Evolutionary conservation across 1,140 invertebrate species (phyloP).

Genomic region (Parasteatoda tepidariorum): DNA sequence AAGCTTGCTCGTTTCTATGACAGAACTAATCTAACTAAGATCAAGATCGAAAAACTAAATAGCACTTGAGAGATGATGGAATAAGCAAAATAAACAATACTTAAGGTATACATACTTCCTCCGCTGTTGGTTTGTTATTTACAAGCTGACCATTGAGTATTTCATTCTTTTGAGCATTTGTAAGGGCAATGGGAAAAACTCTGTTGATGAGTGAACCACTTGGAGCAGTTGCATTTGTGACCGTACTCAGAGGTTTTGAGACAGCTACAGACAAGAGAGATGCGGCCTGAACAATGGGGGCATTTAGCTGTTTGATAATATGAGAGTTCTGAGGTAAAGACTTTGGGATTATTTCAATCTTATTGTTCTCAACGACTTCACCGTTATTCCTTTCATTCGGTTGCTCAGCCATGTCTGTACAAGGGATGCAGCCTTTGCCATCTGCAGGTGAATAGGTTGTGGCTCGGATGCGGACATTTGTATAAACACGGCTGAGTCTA

Average conservation of each 20-base stretch:
- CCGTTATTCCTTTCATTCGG: background rate
- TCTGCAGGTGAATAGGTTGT: slow-evolving; percentile 58
- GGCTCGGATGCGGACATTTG: slow-evolving; percentile 62
- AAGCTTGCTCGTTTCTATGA: too few species aligned
- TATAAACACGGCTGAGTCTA: slow-evolving; percentile 59
- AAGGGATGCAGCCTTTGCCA: slow-evolving; percentile 52
- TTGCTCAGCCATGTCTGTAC: slow-evolving; percentile 21
- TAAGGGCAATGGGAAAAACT: slow-evolving; percentile 44
- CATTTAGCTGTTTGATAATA: slow-evolving; percentile 53
- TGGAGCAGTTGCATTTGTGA: slow-evolving; percentile 36
- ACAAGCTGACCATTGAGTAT: slow-evolving; percentile 33
- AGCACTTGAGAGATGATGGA: too few species aligned
- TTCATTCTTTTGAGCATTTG: slow-evolving; percentile 20
- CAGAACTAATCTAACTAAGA: too few species aligned
- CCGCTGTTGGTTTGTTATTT: background rate
- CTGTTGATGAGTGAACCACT: slow-evolving; percentile 31
- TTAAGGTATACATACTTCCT: background rate
- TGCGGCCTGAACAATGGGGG: slow-evolving; percentile 42
- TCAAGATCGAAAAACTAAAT: too few species aligned
- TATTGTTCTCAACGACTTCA: background rate
- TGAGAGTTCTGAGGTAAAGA: slow-evolving; percentile 45
- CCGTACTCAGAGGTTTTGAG: slow-evolving; percentile 34
- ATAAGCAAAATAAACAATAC: too few species aligned
- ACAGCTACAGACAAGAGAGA: slow-evolving; percentile 18
- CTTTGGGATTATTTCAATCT: slow-evolving; percentile 22